Conservation (phyloP, 2,888 invertebrate genomes). For the Hipparchia semele region DNA sequence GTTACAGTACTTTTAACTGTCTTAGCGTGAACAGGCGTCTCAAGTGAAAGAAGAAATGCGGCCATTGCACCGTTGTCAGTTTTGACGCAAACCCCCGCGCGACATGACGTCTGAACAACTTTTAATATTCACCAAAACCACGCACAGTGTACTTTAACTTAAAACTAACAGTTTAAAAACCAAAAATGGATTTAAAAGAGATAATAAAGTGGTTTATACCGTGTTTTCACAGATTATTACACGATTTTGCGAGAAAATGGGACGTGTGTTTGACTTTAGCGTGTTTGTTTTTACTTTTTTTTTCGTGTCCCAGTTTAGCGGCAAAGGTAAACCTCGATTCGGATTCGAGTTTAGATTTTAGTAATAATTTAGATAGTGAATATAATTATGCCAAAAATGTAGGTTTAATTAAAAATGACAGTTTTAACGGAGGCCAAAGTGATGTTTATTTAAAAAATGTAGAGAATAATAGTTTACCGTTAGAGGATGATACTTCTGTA, state of each 20-base stretch:
- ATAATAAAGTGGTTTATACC: constrained; percentile 79
- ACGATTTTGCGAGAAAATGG: constrained; percentile 50
- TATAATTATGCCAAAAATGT: constrained; percentile 52
- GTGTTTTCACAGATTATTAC: constrained; percentile 69
- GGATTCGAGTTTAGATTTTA: constrained; percentile 47
- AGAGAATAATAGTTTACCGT: not conserved
- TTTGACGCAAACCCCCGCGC: constrained; percentile 49
- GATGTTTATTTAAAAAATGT: constrained; percentile 16
- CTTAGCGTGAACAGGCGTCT: constrained; percentile 19
- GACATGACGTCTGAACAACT: constrained; percentile 55
- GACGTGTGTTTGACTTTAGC: constrained; percentile 49
- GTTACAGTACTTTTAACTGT: not conserved
- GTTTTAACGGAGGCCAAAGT: constrained; percentile 32
- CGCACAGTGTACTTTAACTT: constrained; percentile 29
- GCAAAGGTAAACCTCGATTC: constrained; percentile 52
- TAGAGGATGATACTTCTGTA: constrained; percentile 23
- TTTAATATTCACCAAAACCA: constrained; percentile 31
- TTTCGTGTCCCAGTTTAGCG: constrained; percentile 53
- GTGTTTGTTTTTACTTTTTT: constrained; percentile 67
- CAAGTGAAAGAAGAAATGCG: constrained; percentile 71
- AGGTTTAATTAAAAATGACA: constrained; percentile 49
- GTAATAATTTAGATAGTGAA: constrained; percentile 30
- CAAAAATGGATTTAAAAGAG: constrained; percentile 75
- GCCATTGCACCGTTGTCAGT: constrained; percentile 52
- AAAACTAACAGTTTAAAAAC: constrained; percentile 32